These are phyloP conservation scores for Stomatorhinus ivindoensis DNA, from an alignment of 2,113 vertebrate genomes.

Conservation along the genomic window DNA sequence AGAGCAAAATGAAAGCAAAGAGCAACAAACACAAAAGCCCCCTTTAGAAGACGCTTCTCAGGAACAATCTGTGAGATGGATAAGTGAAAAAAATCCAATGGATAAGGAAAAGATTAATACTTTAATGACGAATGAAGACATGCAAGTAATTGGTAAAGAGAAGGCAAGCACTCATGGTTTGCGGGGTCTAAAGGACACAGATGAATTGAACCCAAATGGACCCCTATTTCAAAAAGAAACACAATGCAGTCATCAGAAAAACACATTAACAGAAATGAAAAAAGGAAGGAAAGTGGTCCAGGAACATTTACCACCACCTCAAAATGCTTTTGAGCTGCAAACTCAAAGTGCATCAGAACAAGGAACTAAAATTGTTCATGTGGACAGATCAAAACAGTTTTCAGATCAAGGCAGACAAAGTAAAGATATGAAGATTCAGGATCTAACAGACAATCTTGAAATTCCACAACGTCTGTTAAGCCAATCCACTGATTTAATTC, in stretches of 20 bases:
- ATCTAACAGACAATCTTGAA: neutral
- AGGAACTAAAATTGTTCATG: neutral
- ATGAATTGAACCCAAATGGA: neutral
- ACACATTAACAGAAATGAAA: neutral
- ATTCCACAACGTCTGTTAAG: neutral
- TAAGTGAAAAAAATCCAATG: neutral
- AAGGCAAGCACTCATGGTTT: neutral
- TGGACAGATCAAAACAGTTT: neutral
- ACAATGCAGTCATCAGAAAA: conserved; percentile 10
- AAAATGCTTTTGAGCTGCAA: neutral
- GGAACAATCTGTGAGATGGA: neutral
- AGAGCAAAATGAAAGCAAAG: neutral
- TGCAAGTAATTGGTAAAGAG: neutral
- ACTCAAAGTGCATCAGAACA: neutral
- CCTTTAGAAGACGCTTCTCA: neutral
- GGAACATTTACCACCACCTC: neutral
- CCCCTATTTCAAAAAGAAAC: neutral
- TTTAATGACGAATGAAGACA: neutral
- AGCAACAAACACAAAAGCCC: neutral
- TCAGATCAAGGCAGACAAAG: neutral
- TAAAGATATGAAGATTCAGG: neutral
- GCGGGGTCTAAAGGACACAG: neutral
- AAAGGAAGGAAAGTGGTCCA: neutral
- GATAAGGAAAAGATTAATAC: neutral
- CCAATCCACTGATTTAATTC: neutral